Evolutionary conservation across 1,140 invertebrate genomes (phyloP), one percentile per base, ranked within the genome.

Genomic region (Lepeophtheirus salmonis): DNA sequence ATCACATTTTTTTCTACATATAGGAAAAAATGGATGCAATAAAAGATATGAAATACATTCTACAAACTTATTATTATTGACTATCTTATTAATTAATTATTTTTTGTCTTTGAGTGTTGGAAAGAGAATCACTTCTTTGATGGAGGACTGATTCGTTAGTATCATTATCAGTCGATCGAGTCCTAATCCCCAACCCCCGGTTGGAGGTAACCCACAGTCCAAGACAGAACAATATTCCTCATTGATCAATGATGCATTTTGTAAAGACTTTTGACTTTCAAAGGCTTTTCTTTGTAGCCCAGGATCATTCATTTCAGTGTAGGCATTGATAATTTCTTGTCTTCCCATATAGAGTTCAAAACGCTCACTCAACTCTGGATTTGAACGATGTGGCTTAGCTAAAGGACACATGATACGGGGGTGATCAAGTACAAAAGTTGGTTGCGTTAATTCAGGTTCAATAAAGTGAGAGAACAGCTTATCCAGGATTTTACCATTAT

Each of bases 281-380:
- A 57, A 57, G 63, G 90, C 76, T 68, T 92, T 81, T 64, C 92
- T 73, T 70, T 99, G 96, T 16, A 90, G 83, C 1, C 87, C 74
- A 0, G 96, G 94, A 77, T 99, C 96, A 70, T 99, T 99, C 67
- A 99, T 81, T 73, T 99, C 96, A 0, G 96, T 99, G 71, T 99
- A 99, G 0, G 96, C 94, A 78, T 99, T 99, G 66, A 87, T 89
- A 1, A 60, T 21, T 30, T 61, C 59, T 22, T 21, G 17, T 18
- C 50, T 50, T 2, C 17, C 21, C 6, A 26, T 25, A 30, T 56
- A 61, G 14, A 61, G 22, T 25, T 61, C 59, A 30, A 61, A 61
- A 14, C 59, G 54, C 51, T 61, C 50, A 2, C 41, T 48, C 16
- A 61, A 16, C 13, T 50, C 18, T 16, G 17, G 12, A 17, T 26